phyloP scores from a whole-genome alignment of 1,140 invertebrate species.

The Colletes gigas region DNA sequence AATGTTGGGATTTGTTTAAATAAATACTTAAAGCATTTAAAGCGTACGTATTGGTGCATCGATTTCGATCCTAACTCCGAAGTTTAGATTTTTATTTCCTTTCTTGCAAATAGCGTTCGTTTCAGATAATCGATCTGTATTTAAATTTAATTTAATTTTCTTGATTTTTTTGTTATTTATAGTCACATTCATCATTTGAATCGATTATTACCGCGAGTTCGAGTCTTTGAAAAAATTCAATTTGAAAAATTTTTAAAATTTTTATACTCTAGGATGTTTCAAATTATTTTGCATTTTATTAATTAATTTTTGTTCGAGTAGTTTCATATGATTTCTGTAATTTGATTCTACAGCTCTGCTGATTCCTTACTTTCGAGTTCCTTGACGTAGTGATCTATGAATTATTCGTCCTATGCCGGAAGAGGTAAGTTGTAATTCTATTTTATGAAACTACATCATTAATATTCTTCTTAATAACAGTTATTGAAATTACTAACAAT shows the following conservation, averaged over 20 bases:
- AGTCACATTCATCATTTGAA: no score
- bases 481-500: no score
- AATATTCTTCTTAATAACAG: no score
- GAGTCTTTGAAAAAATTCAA: no score
- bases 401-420: neutral
- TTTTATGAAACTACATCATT: neutral
- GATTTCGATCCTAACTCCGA: constrained; percentile 5
- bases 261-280: neutral
- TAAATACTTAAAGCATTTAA: constrained; percentile 78
- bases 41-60: constrained; percentile 41
- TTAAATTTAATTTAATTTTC: no score
- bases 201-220: no score
- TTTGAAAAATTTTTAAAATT: neutral
- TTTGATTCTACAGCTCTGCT: neutral
- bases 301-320: neutral
- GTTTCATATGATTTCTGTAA: neutral
- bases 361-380: neutral
- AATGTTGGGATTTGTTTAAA: constrained; percentile 80
- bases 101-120: no score
- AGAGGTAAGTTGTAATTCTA: constrained; percentile 6
- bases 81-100: no score
- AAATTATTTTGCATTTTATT: no score
- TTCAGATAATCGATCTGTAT: no score
- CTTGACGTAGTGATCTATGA: neutral
- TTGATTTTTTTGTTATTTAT: neutral